These are phyloP conservation scores for Pterocles burchelli DNA, from an alignment of 2,113 vertebrate species.

Conservation along the genomic window DNA sequence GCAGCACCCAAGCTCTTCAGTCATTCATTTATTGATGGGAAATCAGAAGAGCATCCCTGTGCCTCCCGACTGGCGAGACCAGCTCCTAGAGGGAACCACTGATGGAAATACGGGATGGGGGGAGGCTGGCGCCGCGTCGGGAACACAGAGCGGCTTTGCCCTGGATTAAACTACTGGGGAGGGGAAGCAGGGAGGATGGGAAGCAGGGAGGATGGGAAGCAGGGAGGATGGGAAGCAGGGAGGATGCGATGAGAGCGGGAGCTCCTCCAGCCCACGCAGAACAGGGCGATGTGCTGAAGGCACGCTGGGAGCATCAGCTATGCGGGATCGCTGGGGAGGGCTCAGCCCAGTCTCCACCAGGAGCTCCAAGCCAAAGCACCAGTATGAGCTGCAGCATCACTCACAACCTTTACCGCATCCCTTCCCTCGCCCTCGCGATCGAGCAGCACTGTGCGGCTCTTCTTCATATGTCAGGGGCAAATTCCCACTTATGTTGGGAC, in stretches of 20 bases:
- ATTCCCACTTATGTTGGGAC: background rate
- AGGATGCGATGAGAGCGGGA: background rate
- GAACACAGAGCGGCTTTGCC: background rate
- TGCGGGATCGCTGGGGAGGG: fast-evolving
- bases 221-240: background rate
- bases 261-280: background rate
- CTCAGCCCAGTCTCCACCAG: fast-evolving
- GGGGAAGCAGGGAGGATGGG: background rate
- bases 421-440: background rate
- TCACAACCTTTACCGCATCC: fast-evolving
- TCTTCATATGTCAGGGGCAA: background rate
- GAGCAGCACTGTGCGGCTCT: background rate
- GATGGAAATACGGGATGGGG: background rate
- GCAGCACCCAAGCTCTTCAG: background rate
- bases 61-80: background rate
- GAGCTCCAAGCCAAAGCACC: background rate
- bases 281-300: background rate
- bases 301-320: background rate
- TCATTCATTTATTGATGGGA: background rate
- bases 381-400: background rate
- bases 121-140: background rate
- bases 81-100: conserved; percentile 26
- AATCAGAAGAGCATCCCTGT: conserved; percentile 15
- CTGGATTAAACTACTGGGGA: conserved; percentile 29
- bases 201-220: background rate